Base-by-base conservation (phyloP, 2,888 invertebrate genomes). In the Polymixis flavicincta region DNA sequence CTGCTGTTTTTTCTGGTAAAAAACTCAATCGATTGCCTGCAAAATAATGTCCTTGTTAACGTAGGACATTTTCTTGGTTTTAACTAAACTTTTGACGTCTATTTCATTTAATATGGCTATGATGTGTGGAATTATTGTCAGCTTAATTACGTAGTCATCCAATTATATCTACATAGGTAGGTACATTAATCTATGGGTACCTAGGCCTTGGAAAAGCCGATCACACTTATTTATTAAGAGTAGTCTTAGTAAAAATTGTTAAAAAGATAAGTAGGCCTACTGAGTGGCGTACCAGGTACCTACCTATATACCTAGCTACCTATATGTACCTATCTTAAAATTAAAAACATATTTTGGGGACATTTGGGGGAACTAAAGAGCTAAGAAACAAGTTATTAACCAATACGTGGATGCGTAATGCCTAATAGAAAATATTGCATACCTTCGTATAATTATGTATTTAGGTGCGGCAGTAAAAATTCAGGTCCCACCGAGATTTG, bases 401-500 rank as follows among this genome's bases (percentile, higher is more conserved):
- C 2, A 28, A 22, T 17, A 22, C 2, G 9, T 5, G 32, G 2
- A 4, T 32, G 4, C 2, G 2, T 32, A 6, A 25, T 50, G 19
- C 1, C 5, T 37, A 57, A 13, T 25, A 57, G 13, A 54, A 37
- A 65, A 76, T 25, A 45, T 3, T 52, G 13, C 4, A 17, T 45
- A 7, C 7, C 11, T 19, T 48, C 0, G 1, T 48, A 13, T 50
- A 17, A n/a, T 28, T 32, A 19, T 5, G 25, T 50, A 28, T 37
- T 2, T 42, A 8, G 0, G 2, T 45, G 13, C 4, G 14, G 32
- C 28, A 76, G 45, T 66, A 86, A 88, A 89, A 88, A 89, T 65
- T 28, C 92, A 95, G 97, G 97, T 97, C 96, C 97, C 97, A 97
- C 97, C 97, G 97, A 97, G 97, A 97, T 97, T 97, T 97, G 97